phyloP scores from a whole-genome alignment of 1,140 invertebrate genomes.

The Zaprionus ornatus region DNA sequence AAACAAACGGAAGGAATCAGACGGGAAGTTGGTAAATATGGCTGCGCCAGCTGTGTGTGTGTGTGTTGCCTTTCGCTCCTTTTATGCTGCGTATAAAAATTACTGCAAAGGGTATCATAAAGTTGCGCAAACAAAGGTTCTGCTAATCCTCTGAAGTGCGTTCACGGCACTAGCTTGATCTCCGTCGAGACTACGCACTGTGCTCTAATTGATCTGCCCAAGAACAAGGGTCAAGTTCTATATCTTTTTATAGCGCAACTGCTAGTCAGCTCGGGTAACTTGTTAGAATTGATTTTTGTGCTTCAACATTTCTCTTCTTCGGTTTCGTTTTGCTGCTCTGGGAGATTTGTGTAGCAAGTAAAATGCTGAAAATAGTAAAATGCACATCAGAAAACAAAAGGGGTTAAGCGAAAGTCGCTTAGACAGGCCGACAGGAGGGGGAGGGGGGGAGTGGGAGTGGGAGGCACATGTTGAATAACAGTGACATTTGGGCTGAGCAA shows the following conservation, averaged over 20 bases:
- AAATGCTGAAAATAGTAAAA: conserved; percentile 11
- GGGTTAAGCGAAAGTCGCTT: conserved; percentile 23
- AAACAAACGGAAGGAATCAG: conserved; percentile 33
- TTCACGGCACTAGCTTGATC: too few species aligned
- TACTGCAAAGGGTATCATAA: conserved; percentile 10
- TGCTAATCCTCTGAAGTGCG: neutral
- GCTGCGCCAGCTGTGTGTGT: conserved; percentile 24
- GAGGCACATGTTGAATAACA: neutral
- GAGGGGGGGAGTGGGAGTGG: neutral
- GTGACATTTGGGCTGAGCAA: conserved; percentile 16
- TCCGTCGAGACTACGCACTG: neutral
- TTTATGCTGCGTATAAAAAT: conserved; percentile 13
- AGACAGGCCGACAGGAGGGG: neutral
- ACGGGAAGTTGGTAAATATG: conserved; percentile 44
- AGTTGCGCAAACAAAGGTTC: neutral
- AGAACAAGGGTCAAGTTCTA: neutral
- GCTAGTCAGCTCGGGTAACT: neutral
- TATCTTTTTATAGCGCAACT: neutral
- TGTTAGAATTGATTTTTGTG: conserved; percentile 39
- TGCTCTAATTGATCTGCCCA: neutral
- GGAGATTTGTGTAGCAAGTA: conserved; percentile 25
- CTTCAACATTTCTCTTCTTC: neutral
- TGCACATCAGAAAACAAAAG: conserved; percentile 20
- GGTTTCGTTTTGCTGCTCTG: conserved; percentile 3
- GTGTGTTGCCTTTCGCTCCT: conserved; percentile 13